Evolutionary conservation across 2,888 invertebrate genomes (phyloP).

Genomic region (Entomobrya multifasciata): DNA sequence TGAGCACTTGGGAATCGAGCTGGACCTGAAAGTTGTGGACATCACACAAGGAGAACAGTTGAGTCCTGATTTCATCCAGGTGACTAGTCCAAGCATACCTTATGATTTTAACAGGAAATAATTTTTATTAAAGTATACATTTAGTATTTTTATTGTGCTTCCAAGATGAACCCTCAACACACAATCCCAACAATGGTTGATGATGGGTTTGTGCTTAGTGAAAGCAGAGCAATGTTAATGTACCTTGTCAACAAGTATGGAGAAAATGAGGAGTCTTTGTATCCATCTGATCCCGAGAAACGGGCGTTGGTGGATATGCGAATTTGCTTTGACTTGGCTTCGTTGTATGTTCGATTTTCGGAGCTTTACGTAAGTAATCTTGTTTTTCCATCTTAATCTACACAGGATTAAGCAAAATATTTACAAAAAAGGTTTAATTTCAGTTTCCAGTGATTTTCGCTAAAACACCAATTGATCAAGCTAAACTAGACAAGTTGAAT

Average conservation of each 20-base stretch:
- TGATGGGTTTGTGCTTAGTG: conserved; percentile 63
- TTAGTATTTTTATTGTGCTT: conserved; percentile 56
- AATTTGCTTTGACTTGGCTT: conserved; percentile 90
- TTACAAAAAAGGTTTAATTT: background rate
- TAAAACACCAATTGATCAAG: conserved; percentile 80
- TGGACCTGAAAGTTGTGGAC: conserved; percentile 86
- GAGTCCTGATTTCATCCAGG: conserved; percentile 86
- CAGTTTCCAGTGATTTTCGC: conserved; percentile 74
- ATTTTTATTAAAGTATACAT: background rate
- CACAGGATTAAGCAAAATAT: background rate
- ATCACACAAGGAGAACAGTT: conserved; percentile 85
- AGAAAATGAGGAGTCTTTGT: conserved; percentile 86
- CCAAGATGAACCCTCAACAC: conserved; percentile 67
- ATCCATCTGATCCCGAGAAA: conserved; percentile 89
- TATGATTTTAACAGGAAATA: no score
- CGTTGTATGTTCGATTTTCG: conserved; percentile 86
- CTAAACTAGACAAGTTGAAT: conserved; percentile 80
- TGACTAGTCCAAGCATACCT: no score
- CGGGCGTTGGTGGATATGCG: conserved; percentile 90
- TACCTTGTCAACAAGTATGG: conserved; percentile 91
- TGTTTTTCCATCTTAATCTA: background rate
- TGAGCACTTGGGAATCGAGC: conserved; percentile 85
- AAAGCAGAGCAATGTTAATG: conserved; percentile 87
- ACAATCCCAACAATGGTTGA: conserved; percentile 64
- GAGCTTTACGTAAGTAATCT: conserved; percentile 86